These are phyloP conservation scores for Diorhabda elongata DNA, from an alignment of 1,140 invertebrate species.

Conservation along the genomic window DNA sequence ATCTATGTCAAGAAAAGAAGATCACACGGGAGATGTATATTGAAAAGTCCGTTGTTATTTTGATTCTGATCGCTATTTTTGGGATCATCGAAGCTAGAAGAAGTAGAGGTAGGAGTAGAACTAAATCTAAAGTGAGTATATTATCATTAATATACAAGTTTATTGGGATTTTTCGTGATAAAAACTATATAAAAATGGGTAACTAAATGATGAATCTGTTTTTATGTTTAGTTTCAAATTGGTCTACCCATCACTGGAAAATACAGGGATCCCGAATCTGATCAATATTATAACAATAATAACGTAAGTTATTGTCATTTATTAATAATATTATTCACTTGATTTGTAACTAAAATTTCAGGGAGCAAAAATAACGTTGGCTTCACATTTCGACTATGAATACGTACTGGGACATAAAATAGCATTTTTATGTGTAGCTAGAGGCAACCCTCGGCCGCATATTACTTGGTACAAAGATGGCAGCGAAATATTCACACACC, in stretches of 20 bases:
- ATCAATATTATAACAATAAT: constrained; percentile 84
- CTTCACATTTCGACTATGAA: constrained; percentile 90
- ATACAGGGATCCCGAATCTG: constrained; percentile 78
- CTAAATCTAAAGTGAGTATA: constrained; percentile 60
- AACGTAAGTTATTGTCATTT: constrained; percentile 60
- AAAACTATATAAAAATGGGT: neutral
- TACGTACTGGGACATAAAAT: constrained; percentile 91
- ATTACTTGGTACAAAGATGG: constrained; percentile 94
- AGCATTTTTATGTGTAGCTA: constrained; percentile 82
- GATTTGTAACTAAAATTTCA: constrained; percentile 42
- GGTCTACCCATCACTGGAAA: constrained; percentile 81
- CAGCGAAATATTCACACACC: constrained; percentile 81
- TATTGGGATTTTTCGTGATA: neutral
- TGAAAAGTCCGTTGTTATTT: constrained; percentile 26
- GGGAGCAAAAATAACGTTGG: constrained; percentile 86
- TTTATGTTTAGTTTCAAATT: constrained; percentile 65
- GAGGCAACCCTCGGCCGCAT: constrained; percentile 76
- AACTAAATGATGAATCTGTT: neutral
- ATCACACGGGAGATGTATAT: constrained; percentile 25
- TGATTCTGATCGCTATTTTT: constrained; percentile 30
- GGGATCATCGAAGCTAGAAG: constrained; percentile 49
- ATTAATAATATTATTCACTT: neutral
- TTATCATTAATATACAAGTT: neutral
- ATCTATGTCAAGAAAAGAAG: neutral
- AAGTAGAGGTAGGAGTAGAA: constrained; percentile 61